Conservation (phyloP, 2,113 vertebrate species). For the Athene noctua region DNA sequence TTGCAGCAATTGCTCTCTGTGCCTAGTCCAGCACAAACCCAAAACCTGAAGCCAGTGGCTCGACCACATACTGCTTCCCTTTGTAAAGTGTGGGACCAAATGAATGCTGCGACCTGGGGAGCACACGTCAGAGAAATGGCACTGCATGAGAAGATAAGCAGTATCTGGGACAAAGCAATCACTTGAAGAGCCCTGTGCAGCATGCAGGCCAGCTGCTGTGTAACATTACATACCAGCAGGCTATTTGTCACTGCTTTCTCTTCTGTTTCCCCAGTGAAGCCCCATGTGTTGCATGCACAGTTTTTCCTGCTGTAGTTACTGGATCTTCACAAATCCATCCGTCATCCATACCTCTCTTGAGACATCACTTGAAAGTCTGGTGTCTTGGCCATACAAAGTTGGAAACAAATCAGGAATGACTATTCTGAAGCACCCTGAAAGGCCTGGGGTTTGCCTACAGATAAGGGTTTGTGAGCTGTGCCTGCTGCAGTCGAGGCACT, state of each 20-base stretch:
- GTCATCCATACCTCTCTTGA: neutral
- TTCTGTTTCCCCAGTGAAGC: neutral
- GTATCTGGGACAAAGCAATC: neutral
- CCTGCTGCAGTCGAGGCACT: neutral
- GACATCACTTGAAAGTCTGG: neutral
- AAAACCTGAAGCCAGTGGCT: accelerated
- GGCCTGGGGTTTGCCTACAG: neutral
- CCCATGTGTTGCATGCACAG: accelerated
- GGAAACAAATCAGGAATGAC: neutral
- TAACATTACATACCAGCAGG: neutral
- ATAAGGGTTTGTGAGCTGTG: neutral
- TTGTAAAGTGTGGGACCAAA: neutral
- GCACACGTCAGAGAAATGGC: neutral
- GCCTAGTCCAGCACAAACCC: neutral
- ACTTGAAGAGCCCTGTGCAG: neutral
- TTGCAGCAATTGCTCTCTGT: neutral
- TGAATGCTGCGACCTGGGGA: neutral
- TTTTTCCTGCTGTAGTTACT: neutral
- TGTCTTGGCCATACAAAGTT: neutral
- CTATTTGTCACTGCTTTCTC: neutral
- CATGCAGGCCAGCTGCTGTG: neutral
- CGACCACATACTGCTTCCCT: accelerated
- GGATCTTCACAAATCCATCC: neutral
- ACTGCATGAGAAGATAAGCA: neutral
- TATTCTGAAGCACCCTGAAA: neutral